Percentiles rank a stretch among this genome's conserved stretches.
phyloP scores from a whole-genome alignment of 2,113 vertebrate genomes.

The Perca flavescens region DNA sequence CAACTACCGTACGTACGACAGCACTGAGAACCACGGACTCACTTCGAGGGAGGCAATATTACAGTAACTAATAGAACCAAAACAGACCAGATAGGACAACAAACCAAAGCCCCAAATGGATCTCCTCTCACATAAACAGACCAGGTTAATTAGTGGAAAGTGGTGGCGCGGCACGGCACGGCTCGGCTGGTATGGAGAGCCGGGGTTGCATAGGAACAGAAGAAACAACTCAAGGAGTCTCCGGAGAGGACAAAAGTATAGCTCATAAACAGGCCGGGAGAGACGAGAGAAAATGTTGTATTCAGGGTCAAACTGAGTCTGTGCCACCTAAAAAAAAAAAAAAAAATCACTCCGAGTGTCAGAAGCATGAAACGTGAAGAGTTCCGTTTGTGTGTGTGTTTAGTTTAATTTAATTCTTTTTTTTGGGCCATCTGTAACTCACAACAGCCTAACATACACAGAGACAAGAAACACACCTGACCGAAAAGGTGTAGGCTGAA shows the following conservation, averaged over 20 bases:
- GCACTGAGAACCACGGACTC: too few species aligned
- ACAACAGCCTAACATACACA: too few species aligned
- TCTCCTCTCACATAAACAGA: constrained; percentile 33
- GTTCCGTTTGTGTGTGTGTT: too few species aligned
- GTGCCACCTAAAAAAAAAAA: not conserved
- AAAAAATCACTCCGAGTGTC: too few species aligned
- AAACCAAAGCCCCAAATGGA: constrained; percentile 18
- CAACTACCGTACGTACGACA: too few species aligned
- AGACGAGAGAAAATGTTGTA: not conserved
- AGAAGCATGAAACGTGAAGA: too few species aligned
- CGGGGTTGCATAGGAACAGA: constrained; percentile 66
- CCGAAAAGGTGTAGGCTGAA: too few species aligned
- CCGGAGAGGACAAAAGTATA: constrained; percentile 23
- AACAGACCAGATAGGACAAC: constrained; percentile 26
- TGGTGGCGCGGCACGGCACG: constrained; percentile 36
- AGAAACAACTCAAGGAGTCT: constrained; percentile 23
- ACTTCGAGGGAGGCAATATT: too few species aligned
- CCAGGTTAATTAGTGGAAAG: constrained; percentile 63
- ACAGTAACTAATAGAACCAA: not conserved
- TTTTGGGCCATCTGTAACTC: too few species aligned
- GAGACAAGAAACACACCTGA: too few species aligned
- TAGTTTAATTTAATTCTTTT: too few species aligned
- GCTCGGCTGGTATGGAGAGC: constrained; percentile 15
- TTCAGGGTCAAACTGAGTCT: rapidly evolving
- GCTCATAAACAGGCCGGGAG: constrained; percentile 11